These are phyloP conservation scores for Pseudorhombus dupliciocellatus DNA, from an alignment of 2,113 vertebrate genomes.

Conservation along the genomic window DNA sequence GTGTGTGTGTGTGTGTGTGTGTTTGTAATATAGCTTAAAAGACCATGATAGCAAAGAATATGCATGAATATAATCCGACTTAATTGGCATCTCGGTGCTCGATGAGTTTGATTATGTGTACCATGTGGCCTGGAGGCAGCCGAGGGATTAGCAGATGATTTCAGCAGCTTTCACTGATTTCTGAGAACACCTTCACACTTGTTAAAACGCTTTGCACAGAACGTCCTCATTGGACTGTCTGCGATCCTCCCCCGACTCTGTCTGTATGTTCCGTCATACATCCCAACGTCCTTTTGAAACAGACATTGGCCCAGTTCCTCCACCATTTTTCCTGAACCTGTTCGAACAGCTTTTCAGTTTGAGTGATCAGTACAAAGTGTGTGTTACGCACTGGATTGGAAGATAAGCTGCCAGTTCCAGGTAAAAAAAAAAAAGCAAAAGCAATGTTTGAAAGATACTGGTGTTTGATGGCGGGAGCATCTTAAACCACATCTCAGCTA, in stretches of 20 bases:
- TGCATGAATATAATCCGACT: slow-evolving; percentile 21
- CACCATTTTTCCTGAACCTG: too few relatives aligned
- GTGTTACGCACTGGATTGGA: too few relatives aligned
- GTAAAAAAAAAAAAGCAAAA: too few relatives aligned
- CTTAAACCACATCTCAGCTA: too few relatives aligned
- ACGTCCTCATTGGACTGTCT: not conserved
- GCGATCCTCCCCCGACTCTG: not conserved
- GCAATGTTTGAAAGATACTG: too few relatives aligned
- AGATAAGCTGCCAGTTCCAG: too few relatives aligned
- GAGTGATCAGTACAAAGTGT: not conserved
- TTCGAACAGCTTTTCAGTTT: too few relatives aligned
- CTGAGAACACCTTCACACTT: slow-evolving; percentile 53
- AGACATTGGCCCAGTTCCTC: not conserved
- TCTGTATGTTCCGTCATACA: not conserved
- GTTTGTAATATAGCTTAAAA: slow-evolving; percentile 4
- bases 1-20: not conserved
- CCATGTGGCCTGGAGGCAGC: slow-evolving; percentile 70
- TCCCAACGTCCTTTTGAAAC: not conserved
- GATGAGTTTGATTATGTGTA: slow-evolving; percentile 59
- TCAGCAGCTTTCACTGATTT: slow-evolving; percentile 44
- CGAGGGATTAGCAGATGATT: slow-evolving; percentile 74
- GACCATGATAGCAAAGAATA: slow-evolving; percentile 44
- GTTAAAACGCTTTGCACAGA: slow-evolving; percentile 23
- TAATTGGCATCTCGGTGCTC: slow-evolving; percentile 65
- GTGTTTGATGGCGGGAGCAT: too few relatives aligned